A percentile compares a stretch with the other conserved stretches of the same genome.
Evolutionary conservation across 2,797 vertebrate species (phyloP).

Genomic region (Acrossocheilus wenchowensis): DNA sequence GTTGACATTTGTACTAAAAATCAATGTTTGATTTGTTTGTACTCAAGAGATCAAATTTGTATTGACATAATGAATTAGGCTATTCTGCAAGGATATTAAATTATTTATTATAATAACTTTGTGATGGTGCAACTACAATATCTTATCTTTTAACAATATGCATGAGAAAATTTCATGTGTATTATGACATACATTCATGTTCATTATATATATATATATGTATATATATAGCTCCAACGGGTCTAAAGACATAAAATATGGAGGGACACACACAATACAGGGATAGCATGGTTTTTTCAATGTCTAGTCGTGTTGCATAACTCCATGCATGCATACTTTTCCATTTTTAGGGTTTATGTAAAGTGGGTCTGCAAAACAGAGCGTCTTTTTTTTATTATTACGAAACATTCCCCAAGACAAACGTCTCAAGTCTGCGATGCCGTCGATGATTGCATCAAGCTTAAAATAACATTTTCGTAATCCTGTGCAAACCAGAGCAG

Average conservation of each 20-base stretch:
- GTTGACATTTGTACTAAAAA: conserved; percentile 1
- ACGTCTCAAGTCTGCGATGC: conserved; percentile 3
- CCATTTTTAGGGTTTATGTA: conserved; percentile 11
- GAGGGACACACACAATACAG: neutral
- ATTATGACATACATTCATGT: neutral
- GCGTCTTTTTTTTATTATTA: neutral
- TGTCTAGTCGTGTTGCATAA: conserved; percentile 4
- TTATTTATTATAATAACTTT: neutral
- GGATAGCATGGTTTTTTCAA: neutral
- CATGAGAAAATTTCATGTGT: neutral
- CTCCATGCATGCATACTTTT: conserved; percentile 13
- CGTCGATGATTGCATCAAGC: conserved; percentile 16
- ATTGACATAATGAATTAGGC: neutral
- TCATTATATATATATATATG: neutral
- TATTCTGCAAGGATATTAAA: neutral
- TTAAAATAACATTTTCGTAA: conserved; percentile 28
- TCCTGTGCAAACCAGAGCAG: conserved; percentile 2
- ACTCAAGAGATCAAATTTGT: neutral
- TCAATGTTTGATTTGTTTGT: neutral
- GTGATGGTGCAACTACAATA: neutral
- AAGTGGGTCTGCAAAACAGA: neutral
- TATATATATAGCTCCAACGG: neutral
- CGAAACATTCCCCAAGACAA: neutral
- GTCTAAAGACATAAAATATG: neutral
- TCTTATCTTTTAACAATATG: neutral